Evolutionary conservation across 2,888 invertebrate species (phyloP), one percentile per base, ranked within the genome.

Genomic region (Megalurothrips usitatus): DNA sequence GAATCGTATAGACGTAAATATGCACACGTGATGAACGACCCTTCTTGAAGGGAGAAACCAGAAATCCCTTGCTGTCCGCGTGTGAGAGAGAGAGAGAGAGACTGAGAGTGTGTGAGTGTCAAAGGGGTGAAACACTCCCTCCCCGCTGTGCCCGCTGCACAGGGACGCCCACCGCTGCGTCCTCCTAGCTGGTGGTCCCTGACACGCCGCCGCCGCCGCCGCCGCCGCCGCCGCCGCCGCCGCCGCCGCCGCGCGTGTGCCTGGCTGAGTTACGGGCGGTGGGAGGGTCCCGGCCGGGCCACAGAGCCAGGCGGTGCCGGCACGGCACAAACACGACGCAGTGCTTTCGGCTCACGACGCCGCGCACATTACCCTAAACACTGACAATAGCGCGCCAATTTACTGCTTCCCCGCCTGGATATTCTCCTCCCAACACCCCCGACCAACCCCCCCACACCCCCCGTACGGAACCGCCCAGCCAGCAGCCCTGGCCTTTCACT

Each of bases 301-400:
- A 43, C 80, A 78, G 49, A 14, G 80, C 52, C 23, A 28, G 58
- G 9, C 78, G 78, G 19, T 47, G 75, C n/a, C n/a, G 34, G 34
- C 68, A 26, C 68, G 68, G 34, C 34, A 43, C 34, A 43, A 43
- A 43, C 34, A 43, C 34, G 34, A 43, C 34, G 34, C 34, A 6
- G 34, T 43, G 34, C 34, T 43, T 43, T 43, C 34, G 34, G 6
- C 26, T 58, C 58, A 58, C 58, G 58, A 26, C 23, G 68, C n/a
- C n/a, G 34, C 68, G 68, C 68, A 75, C 68, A 75, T 75, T 75
- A 75, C 26, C 68, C 68, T 75, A 75, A 75, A 75, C 68, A 75
- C 68, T 75, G 68, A 75, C 68, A 75, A 75, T 75, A 75, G 79
- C 63, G 14, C 63, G 47, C 47, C 79, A 49, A 63, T 79, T 48